Evolutionary conservation across 2,113 vertebrate genomes (phyloP), one percentile per base, ranked within the genome.

Genomic region (Phylloscopus trochiloides): DNA sequence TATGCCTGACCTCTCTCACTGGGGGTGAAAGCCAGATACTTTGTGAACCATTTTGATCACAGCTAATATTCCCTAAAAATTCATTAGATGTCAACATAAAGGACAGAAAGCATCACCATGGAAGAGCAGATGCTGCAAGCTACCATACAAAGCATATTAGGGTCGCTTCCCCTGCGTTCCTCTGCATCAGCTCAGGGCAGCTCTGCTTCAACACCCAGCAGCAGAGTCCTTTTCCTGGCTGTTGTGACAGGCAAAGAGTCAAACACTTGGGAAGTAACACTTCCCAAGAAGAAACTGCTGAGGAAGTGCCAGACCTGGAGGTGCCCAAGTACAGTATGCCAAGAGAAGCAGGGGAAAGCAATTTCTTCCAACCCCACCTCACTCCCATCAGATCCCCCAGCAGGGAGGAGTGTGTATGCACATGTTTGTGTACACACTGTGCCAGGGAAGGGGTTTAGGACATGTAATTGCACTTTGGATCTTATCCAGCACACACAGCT

Each of bases 371-470:
- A n/a, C 6, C 12, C 14, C 73, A 73, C 26, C 34, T 55, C 43
- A 19, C 9, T 47, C 43, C 17, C 32, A 83, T 34, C 65, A 68
- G 36, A 75, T 42, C 13, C 28, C 54, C 19, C 62, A 79, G 26
- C 26, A 57, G 55, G 32, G 42, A 50, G 21, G 36, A 21, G 18
- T 0, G 0, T 22, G 29, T 17, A 24, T 8, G 1, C 40, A 72
- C 0, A 0, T 1, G 0, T 21, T 42, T 29, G 19, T 6, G 4
- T 9, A 40, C 3, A 48, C 6, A 22, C 32, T 8, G 7, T 25
- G 52, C n/a, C 54, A 67, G 12, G 8, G 42, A 25, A 57, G 7
- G 12, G 6, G 10, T 6, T 54, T 45, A 31, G 36, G 26, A 63
- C 29, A 43, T 55, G 66, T 29, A 80, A 19, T 34, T 82, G 42